Evolutionary conservation across 92 coral and sea anemone species (phyloP).

Genomic region (Palythoa heliodiscus): DNA sequence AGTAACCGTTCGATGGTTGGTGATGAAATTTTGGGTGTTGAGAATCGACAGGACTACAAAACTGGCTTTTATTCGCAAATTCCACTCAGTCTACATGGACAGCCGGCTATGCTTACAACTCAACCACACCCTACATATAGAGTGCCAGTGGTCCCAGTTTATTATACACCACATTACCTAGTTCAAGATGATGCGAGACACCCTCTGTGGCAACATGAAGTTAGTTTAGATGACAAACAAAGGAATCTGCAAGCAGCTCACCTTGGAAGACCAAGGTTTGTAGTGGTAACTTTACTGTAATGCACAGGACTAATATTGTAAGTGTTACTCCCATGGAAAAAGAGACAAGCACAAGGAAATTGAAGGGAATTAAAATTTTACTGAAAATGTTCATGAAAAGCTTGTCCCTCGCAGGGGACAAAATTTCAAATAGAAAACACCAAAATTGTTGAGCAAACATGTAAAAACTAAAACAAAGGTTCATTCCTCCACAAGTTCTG

Average conservation of each 20-base stretch:
- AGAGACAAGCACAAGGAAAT: too few relatives aligned
- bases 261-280: background rate
- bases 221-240: background rate
- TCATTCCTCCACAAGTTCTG: too few relatives aligned
- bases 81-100: background rate
- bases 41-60: background rate
- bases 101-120: background rate
- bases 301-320: too few relatives aligned
- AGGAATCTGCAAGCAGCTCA: background rate
- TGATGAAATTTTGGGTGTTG: background rate
- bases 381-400: too few relatives aligned
- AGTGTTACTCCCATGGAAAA: too few relatives aligned
- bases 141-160: background rate
- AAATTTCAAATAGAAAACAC: too few relatives aligned
- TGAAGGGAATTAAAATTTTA: too few relatives aligned
- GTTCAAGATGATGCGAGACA: background rate
- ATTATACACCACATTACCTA: constrained; percentile 7
- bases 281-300: background rate
- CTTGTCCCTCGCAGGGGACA: too few relatives aligned
- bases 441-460: too few relatives aligned
- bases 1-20: background rate
- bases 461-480: too few relatives aligned
- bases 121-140: constrained; percentile 20
- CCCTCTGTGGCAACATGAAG: background rate
- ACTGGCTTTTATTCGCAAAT: constrained; percentile 1